A percentile compares a stretch with the other conserved stretches of the same genome.
Evolutionary conservation across 2,113 vertebrate genomes (phyloP).

Genomic region (Paracanthobrama guichenoti): DNA sequence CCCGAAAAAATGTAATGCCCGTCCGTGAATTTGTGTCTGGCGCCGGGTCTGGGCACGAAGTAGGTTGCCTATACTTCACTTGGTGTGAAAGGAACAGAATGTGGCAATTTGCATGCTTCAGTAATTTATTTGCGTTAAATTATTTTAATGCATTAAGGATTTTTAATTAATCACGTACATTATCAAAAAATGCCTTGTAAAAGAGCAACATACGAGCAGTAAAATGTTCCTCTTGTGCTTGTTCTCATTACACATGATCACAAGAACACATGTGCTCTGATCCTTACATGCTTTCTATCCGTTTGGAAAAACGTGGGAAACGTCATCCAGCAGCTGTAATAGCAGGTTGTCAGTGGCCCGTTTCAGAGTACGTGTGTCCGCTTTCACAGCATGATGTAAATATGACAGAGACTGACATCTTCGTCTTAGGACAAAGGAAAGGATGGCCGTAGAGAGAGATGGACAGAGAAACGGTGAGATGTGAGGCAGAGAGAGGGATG

Average conservation of each 20-base stretch:
- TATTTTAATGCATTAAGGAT: too few species aligned
- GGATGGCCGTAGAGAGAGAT: constrained; percentile 38
- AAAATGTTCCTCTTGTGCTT: not conserved
- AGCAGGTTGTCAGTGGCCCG: constrained; percentile 67
- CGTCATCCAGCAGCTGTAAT: constrained; percentile 38
- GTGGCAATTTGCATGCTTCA: too few species aligned
- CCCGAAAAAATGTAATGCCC: too few species aligned
- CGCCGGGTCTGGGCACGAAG: too few species aligned
- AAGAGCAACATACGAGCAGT: not conserved
- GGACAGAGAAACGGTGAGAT: constrained; percentile 28
- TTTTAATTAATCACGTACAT: too few species aligned
- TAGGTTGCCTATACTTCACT: too few species aligned
- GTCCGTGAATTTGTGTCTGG: too few species aligned
- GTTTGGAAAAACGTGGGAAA: not conserved
- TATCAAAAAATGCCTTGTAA: too few species aligned
- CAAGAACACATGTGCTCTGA: not conserved
- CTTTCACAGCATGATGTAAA: constrained; percentile 55
- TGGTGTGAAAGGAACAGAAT: too few species aligned
- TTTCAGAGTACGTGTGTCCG: constrained; percentile 61
- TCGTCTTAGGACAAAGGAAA: constrained; percentile 35
- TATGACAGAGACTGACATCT: constrained; percentile 48
- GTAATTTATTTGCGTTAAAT: too few species aligned
- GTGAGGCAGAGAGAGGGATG: constrained; percentile 13
- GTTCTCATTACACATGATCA: not conserved
- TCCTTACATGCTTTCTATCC: not conserved